Percentiles rank a stretch among this genome's conserved stretches.
Evolutionary conservation across 2,797 vertebrate species (phyloP).

Genomic region (Cercopithecus petaurista): DNA sequence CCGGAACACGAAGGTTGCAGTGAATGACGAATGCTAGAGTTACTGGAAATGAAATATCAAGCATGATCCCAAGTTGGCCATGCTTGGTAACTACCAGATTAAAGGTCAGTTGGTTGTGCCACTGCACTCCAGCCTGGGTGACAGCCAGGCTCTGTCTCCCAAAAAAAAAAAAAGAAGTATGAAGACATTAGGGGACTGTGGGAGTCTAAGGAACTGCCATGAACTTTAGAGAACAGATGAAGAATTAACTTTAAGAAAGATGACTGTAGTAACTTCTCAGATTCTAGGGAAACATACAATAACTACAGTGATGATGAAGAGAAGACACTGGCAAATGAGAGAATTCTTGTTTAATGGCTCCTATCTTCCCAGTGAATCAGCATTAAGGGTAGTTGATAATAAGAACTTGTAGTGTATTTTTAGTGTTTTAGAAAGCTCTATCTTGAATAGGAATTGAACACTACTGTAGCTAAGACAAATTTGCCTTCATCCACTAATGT

Average conservation of each 20-base stretch:
- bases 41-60: not conserved
- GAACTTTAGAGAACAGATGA: not conserved
- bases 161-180: not conserved
- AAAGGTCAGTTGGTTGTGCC: too few relatives aligned
- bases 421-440: constrained; percentile 27
- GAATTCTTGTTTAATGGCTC: not conserved
- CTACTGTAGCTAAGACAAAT: not conserved
- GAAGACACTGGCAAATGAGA: not conserved
- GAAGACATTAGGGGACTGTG: not conserved
- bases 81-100: too few relatives aligned
- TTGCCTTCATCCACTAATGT: not conserved
- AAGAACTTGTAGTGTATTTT: not conserved
- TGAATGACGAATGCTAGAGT: not conserved
- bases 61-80: too few relatives aligned
- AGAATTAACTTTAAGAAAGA: not conserved
- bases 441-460: not conserved
- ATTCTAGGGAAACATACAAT: not conserved
- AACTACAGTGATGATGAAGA: not conserved
- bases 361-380: not conserved
- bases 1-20: not conserved
- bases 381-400: not conserved
- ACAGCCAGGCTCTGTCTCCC: not conserved
- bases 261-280: not conserved
- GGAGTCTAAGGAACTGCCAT: not conserved
- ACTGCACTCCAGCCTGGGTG: too few relatives aligned